Base-by-base conservation (phyloP, 1,140 invertebrate genomes). In the Coboldia fuscipes region DNA sequence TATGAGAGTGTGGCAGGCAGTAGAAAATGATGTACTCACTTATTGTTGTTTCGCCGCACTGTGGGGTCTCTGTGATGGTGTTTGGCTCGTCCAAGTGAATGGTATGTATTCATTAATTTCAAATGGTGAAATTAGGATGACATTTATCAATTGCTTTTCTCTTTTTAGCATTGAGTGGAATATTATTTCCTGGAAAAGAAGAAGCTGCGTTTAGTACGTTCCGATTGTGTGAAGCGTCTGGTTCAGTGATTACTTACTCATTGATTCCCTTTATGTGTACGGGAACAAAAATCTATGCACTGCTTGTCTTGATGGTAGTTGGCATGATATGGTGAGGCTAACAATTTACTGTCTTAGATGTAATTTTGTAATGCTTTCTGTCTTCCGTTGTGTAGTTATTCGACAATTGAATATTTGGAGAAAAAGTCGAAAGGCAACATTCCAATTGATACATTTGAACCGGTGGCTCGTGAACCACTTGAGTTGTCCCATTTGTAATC, bases 11-110 rank as follows among this genome's bases (percentile, higher is more conserved):
- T 94, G 86, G 85, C 65, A 63, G 35, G 81, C 88, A 0, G 61
- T 70, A 26, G 68, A 72, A 0, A 61, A 71, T 0, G 70, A 77
- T 34, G 68, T 68, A 36, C 27, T 66, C 0, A 61, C 82, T 7
- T 90, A 86, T 55, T 93, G 82, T 54, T 45, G 81, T 1, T 61
- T 93, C 29, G 79, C 84, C 1, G 83, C 77, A 8, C 56, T 89
- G 4, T 94, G 88, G 88, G 89, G 89, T 2, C 58, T 85, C 5
- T 79, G 78, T 30, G 89, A 93, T 49, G 83, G 84, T 1, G 70
- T 92, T 29, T 93, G 88, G 88, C 71, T 93, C 35, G 89, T 92
- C 1, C 84, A 93, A 61, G 76, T 93, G 29, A 92, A 93, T 50
- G 78, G 88, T 92, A 58, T 65, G 63, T 61, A 40, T 39, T 31